Evolutionary conservation across 2,113 vertebrate species (phyloP).

Genomic region (Rhineura floridana): DNA sequence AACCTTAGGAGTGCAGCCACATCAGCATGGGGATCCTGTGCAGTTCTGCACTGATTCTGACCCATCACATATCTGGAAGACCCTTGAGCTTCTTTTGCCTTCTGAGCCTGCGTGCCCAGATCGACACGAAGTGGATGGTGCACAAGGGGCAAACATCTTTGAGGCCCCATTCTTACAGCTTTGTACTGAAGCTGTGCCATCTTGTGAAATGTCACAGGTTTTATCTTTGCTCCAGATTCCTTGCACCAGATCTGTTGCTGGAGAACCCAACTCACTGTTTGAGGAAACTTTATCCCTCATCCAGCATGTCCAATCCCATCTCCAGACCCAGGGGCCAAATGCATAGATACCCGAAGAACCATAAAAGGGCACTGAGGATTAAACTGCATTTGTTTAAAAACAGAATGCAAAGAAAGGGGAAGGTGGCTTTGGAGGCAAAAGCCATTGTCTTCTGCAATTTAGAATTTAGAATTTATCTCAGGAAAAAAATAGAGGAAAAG

Average conservation of each 20-base stretch:
- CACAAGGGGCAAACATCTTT: not conserved
- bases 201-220: not conserved
- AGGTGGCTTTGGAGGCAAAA: not conserved
- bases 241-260: not conserved
- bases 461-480: not conserved
- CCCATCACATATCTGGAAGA: not conserved
- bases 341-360: not conserved
- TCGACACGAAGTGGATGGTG: not conserved
- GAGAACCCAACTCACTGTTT: not conserved
- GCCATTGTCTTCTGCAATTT: not conserved
- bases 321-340: slow-evolving; percentile 32
- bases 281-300: slow-evolving; percentile 17
- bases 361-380: not conserved
- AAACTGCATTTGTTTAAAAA: not conserved
- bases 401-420: not conserved
- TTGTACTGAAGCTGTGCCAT: not conserved
- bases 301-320: slow-evolving; percentile 41
- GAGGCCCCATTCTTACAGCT: not conserved
- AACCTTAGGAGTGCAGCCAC: slow-evolving; percentile 6
- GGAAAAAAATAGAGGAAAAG: not conserved
- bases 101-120: not conserved
- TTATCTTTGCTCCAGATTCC: not conserved
- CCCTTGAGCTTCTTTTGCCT: slow-evolving; percentile 38
- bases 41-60: not conserved
- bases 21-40: not conserved